Evolutionary conservation across 2,113 vertebrate genomes (phyloP), one percentile per base, ranked within the genome.

Genomic region (Dromiciops gliroides): DNA sequence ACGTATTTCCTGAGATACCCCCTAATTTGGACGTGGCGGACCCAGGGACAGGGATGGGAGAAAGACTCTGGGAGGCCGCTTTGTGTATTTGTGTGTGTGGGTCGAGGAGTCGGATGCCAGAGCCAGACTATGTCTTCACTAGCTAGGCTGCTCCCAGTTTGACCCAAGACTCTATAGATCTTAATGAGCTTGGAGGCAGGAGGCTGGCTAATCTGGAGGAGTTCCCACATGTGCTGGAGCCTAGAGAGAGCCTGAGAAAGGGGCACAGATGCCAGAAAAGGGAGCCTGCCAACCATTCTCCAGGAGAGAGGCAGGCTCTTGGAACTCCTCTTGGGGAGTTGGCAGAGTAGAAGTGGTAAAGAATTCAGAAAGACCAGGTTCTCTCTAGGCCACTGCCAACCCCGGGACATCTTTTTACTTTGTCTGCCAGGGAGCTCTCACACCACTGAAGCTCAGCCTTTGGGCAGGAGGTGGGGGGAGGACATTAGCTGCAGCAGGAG

Each of bases 361-460:
- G 67, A 83, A 83, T 83, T 44, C 67, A 83, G n/a, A 83, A 83
- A n/a, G 19, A 44, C 16, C n/a, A 83, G 67, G 67, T 83, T 83
- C n/a, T 83, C 67, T 83, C 67, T 44, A 83, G 67, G 67, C n/a
- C 67, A 83, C 19, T 83, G 67, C 67, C 67, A 83, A 44, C 16
- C 67, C 23, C 44, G 67, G n/a, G 67, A 83, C n/a, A 83, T 44
- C 67, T 83, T 83, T 44, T 83, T 83, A 83, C 67, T 83, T 83
- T 83, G 67, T 83, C 67, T 83, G n/a, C 67, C 67, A 83, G 67
- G 67, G 67, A 83, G 67, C 67, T 83, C n/a, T 83, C 67, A 83
- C 1, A 44, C 16, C 67, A 44, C 37, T 83, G 16, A 44, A 83
- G 23, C n/a, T 44, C 37, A 83, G 60, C 31, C 60, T 67, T 37